Evolutionary conservation across 2,888 invertebrate genomes (phyloP).

Genomic region (Itoplectis maculator): DNA sequence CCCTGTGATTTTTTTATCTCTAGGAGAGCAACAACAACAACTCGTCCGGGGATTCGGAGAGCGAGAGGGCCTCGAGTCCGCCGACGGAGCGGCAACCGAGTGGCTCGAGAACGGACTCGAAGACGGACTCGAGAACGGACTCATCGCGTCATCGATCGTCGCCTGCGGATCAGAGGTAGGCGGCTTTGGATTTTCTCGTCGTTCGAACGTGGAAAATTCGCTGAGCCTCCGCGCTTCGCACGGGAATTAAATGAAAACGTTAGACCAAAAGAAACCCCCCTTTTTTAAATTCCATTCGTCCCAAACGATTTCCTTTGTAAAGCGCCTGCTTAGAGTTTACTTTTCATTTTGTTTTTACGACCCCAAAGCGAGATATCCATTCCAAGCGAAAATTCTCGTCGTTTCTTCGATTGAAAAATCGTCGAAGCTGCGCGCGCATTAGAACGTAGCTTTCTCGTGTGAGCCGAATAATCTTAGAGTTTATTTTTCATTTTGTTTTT

Average conservation of each 20-base stretch:
- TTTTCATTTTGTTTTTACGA: background rate
- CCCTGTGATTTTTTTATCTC: slow-evolving; percentile 73
- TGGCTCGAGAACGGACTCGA: slow-evolving; percentile 74
- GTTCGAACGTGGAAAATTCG: slow-evolving; percentile 25
- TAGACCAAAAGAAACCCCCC: slow-evolving; percentile 29
- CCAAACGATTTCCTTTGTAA: no score
- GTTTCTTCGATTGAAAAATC: slow-evolving; percentile 49
- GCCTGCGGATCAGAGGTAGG: slow-evolving; percentile 83
- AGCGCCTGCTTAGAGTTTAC: no score
- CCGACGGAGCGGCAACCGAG: slow-evolving; percentile 62
- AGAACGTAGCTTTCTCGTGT: slow-evolving; percentile 62
- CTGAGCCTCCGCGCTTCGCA: slow-evolving; percentile 11
- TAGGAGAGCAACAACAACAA: slow-evolving; percentile 84
- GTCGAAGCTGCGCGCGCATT: slow-evolving; percentile 36
- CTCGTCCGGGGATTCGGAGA: slow-evolving; percentile 80
- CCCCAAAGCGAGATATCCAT: slow-evolving; percentile 3
- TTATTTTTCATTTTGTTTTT: background rate
- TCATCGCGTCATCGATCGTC: slow-evolving; percentile 76
- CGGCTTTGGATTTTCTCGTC: slow-evolving; percentile 76
- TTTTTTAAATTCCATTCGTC: background rate
- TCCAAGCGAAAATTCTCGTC: background rate
- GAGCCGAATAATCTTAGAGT: no score
- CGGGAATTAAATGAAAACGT: slow-evolving; percentile 18
- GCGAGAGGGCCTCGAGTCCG: slow-evolving; percentile 78
- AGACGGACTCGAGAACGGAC: slow-evolving; percentile 72